Conservation (phyloP, 2,113 vertebrate species). For the Promerops cafer region DNA sequence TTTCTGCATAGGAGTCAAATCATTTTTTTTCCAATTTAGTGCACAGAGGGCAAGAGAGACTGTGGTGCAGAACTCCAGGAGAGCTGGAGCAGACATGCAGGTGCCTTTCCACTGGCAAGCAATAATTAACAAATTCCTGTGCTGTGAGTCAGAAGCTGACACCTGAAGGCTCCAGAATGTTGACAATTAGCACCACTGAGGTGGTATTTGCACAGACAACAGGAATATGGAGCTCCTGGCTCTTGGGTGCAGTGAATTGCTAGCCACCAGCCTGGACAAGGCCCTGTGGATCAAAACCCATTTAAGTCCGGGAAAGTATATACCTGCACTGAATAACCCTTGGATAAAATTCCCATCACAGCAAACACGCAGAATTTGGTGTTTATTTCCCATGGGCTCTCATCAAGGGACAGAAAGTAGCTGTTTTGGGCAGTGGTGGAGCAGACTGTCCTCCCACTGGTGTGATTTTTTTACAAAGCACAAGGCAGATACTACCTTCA, state of each 20-base stretch:
- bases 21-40: background rate
- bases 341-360: background rate
- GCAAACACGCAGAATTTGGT: fast-evolving
- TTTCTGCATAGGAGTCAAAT: background rate
- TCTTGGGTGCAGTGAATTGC: background rate
- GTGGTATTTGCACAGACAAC: background rate
- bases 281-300: background rate
- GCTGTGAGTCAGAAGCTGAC: background rate
- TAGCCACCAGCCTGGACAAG: background rate
- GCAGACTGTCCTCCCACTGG: background rate
- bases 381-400: background rate
- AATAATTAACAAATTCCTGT: constrained; percentile 14
- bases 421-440: background rate
- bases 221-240: background rate
- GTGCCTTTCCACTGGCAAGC: background rate
- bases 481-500: background rate
- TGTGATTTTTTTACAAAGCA: background rate
- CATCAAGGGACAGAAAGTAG: background rate
- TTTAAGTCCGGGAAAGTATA: background rate
- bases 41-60: background rate
- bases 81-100: background rate
- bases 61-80: background rate
- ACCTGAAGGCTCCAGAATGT: background rate
- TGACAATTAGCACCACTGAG: background rate
- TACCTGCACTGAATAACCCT: background rate